phyloP scores from a whole-genome alignment of 2,797 vertebrate genomes.

The Acanthornis magna region DNA sequence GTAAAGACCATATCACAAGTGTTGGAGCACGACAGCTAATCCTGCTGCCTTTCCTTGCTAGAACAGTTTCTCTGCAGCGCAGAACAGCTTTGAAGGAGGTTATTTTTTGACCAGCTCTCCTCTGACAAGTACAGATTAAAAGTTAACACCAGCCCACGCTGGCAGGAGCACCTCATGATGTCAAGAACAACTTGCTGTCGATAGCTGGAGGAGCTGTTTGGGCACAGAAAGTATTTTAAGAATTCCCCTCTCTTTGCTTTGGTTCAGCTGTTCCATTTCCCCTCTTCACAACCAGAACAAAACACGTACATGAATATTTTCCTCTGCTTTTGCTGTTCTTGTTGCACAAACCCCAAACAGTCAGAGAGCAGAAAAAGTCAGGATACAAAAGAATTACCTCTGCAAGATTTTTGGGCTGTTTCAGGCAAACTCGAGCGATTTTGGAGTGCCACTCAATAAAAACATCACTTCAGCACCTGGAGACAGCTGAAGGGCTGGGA shows the following conservation, averaged over 20 bases:
- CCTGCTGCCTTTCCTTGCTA: not conserved
- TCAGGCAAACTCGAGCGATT: not conserved
- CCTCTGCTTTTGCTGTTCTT: not conserved
- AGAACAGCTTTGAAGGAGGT: not conserved
- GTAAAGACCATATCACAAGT: not conserved
- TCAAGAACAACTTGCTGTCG: not conserved
- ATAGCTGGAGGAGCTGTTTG: not conserved
- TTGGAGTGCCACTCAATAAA: not conserved
- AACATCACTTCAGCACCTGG: not conserved
- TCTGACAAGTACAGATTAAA: conserved; percentile 18
- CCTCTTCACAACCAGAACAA: not conserved
- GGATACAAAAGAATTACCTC: not conserved
- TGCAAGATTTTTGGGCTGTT: not conserved
- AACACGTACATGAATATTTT: not conserved
- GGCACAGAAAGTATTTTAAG: not conserved
- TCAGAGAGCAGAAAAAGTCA: not conserved
- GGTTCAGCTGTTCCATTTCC: not conserved
- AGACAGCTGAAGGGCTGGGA: not conserved
- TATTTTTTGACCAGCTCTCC: not conserved
- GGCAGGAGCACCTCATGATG: not conserved
- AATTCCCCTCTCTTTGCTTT: not conserved
- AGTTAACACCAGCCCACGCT: not conserved
- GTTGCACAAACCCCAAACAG: not conserved
- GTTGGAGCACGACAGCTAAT: not conserved
- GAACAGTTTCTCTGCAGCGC: not conserved